Percentiles rank a stretch among this genome's conserved stretches.
Evolutionary conservation across 2,797 vertebrate genomes (phyloP).

Genomic region (Lycodopsis pacificus): DNA sequence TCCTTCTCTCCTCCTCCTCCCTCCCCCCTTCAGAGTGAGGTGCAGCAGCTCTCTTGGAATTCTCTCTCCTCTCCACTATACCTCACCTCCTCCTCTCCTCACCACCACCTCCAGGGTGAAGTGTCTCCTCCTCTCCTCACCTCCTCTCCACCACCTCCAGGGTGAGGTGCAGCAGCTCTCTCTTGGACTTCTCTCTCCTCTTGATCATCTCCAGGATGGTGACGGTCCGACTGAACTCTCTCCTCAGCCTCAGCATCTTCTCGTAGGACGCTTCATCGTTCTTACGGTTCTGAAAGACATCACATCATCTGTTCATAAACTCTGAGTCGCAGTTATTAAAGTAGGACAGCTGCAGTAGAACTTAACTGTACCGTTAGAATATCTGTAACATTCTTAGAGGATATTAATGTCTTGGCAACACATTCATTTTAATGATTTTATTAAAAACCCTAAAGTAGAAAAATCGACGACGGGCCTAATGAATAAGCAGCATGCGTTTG

Average conservation of each 20-base stretch:
- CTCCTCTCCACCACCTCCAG: conserved; percentile 95
- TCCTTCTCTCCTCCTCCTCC: conserved; percentile 84
- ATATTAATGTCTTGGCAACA: too few relatives aligned
- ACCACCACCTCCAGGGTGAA: too few relatives aligned
- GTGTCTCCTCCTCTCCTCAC: conserved; percentile 68
- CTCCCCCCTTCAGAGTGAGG: conserved; percentile 89
- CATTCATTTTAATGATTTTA: too few relatives aligned
- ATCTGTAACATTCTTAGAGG: too few relatives aligned
- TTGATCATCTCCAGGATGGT: conserved; percentile 97
- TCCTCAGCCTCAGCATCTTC: conserved; percentile 94
- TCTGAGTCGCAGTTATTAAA: too few relatives aligned
- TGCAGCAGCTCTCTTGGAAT: conserved; percentile 39
- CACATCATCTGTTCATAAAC: neutral
- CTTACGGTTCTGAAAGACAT: conserved; percentile 89
- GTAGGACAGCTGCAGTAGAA: too few relatives aligned
- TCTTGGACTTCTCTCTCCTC: conserved; percentile 92
- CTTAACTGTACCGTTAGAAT: too few relatives aligned
- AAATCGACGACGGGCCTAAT: too few relatives aligned
- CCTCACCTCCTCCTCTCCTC: neutral
- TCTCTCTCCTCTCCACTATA: too few relatives aligned
- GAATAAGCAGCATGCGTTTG: too few relatives aligned
- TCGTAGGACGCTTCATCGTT: conserved; percentile 95
- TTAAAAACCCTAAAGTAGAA: too few relatives aligned
- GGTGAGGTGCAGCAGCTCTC: conserved; percentile 92
- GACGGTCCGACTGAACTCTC: conserved; percentile 94